phyloP scores from a whole-genome alignment of 2,888 invertebrate species.

The Polymixis flavicincta region DNA sequence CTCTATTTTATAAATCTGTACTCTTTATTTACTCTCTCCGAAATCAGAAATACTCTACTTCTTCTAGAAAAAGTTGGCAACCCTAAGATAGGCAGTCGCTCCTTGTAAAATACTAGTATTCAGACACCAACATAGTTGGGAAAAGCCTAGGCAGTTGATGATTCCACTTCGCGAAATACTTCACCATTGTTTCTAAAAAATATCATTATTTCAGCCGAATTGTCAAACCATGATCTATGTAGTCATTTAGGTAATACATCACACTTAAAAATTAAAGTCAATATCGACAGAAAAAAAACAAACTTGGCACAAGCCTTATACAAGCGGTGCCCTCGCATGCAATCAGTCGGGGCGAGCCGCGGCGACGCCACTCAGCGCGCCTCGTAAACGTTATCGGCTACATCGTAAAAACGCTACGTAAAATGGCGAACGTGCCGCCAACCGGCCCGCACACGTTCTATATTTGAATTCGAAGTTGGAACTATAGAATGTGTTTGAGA shows the following conservation, averaged over 20 bases:
- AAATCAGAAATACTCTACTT: no score
- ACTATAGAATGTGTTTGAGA: constrained; percentile 46
- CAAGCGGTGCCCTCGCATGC: constrained; percentile 79
- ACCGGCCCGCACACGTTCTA: constrained; percentile 65
- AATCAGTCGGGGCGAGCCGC: constrained; percentile 88
- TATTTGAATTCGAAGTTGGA: constrained; percentile 60
- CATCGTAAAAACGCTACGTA: constrained; percentile 89
- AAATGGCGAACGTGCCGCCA: constrained; percentile 85
- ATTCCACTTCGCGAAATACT: not conserved
- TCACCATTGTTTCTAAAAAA: not conserved
- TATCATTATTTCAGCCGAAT: not conserved
- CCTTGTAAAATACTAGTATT: no score
- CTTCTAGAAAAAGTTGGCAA: no score
- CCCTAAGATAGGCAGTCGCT: no score
- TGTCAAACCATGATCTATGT: no score
- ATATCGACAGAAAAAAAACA: constrained; percentile 49
- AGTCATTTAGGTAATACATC: no score
- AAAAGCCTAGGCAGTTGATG: no score
- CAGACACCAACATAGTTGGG: no score
- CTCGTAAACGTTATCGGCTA: constrained; percentile 90
- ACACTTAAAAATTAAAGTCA: constrained; percentile 1
- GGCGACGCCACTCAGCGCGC: constrained; percentile 89
- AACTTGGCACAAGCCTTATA: constrained; percentile 49
- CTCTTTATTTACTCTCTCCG: no score
- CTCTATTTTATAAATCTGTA: no score